Percentiles rank a stretch among this genome's conserved stretches.
Evolutionary conservation across 1,140 invertebrate genomes (phyloP).

Genomic region (Trialeurodes vaporariorum): DNA sequence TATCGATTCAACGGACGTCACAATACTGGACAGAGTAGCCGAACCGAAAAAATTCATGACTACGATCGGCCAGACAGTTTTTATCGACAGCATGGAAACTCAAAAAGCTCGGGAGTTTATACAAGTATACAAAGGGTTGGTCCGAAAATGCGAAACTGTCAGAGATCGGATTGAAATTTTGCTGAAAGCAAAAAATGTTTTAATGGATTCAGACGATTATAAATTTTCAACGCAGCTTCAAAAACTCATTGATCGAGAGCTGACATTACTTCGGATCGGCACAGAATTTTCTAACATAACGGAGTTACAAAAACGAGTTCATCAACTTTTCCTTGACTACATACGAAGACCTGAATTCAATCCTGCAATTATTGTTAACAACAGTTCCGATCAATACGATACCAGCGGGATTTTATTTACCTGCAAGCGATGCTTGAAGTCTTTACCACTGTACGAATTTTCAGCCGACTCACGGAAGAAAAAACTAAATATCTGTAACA

Average conservation of each 20-base stretch:
- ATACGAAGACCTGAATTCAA: conserved; percentile 21
- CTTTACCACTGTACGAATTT: conserved; percentile 18
- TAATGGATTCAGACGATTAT: conserved; percentile 40
- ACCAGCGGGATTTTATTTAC: conserved; percentile 13
- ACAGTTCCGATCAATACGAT: conserved; percentile 10
- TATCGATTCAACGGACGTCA: conserved; percentile 39
- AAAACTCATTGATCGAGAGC: conserved; percentile 46
- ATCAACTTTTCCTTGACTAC: conserved; percentile 20
- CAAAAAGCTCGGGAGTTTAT: conserved; percentile 49
- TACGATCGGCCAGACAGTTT: conserved; percentile 41
- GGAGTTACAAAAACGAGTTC: conserved; percentile 44
- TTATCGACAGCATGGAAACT: conserved; percentile 50
- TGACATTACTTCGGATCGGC: conserved; percentile 40
- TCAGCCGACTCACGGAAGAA: conserved; percentile 17
- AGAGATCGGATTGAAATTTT: conserved; percentile 45
- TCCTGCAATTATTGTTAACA: conserved; percentile 12
- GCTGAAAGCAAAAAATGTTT: conserved; percentile 40
- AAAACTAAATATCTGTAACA: conserved; percentile 18
- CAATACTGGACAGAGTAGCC: conserved; percentile 47
- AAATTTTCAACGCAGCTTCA: conserved; percentile 40
- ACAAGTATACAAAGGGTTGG: conserved; percentile 42
- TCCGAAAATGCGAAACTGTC: conserved; percentile 34
- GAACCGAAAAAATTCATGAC: conserved; percentile 47
- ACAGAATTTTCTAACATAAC: conserved; percentile 38
- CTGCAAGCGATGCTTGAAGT: conserved; percentile 20